Conservation (phyloP, 2,888 invertebrate species). For the Drosophila stalkeri region DNA sequence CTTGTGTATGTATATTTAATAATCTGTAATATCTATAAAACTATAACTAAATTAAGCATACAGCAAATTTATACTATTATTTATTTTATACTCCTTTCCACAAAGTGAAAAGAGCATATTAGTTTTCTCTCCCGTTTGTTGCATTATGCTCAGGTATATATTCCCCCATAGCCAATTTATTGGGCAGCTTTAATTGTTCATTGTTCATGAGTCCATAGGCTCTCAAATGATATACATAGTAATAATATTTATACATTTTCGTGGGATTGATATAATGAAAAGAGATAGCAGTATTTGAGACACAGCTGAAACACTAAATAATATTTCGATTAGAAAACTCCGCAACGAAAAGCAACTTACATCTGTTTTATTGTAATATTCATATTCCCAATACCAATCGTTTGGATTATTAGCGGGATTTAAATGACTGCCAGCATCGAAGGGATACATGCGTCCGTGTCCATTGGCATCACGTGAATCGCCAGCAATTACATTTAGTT, state of each 20-base stretch:
- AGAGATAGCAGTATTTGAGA: background rate
- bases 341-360: background rate
- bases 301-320: background rate
- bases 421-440: background rate
- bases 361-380: background rate
- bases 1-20: too few species aligned
- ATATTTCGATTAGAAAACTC: background rate
- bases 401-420: rapidly evolving
- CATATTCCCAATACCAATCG: background rate
- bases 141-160: background rate
- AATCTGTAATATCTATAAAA: too few species aligned
- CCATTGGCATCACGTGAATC: background rate
- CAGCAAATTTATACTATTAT: too few species aligned
- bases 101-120: too few species aligned
- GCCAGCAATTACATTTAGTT: constrained; percentile 1
- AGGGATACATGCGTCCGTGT: background rate
- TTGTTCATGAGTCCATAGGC: background rate
- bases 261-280: background rate
- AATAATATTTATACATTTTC: background rate
- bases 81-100: too few species aligned
- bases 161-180: background rate
- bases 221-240: background rate
- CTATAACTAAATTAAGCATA: too few species aligned
- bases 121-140: background rate
- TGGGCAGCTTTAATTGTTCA: background rate